A percentile compares a stretch with the other conserved stretches of the same genome.
These are phyloP conservation scores for Conger conger DNA, from an alignment of 2,113 vertebrate species.

Conservation along the genomic window DNA sequence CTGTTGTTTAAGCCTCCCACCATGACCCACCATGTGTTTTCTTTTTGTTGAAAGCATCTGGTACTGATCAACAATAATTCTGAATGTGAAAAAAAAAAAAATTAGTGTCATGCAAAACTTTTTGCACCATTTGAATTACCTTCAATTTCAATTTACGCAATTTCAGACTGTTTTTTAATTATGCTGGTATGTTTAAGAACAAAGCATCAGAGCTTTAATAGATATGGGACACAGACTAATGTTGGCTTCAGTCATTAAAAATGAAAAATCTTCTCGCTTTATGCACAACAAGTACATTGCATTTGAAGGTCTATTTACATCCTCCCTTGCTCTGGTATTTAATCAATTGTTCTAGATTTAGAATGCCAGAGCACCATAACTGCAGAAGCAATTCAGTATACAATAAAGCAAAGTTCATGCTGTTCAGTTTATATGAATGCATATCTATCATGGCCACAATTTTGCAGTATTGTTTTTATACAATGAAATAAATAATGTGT, in stretches of 20 bases:
- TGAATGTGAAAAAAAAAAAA: too few species aligned
- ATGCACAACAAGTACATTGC: not conserved
- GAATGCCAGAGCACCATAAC: not conserved
- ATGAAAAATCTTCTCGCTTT: not conserved
- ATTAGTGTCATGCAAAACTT: too few species aligned
- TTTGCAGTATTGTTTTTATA: not conserved
- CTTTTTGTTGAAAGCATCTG: too few species aligned
- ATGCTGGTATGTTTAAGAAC: too few species aligned
- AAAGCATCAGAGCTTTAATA: too few species aligned
- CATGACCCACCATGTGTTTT: too few species aligned
- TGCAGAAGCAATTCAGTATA: not conserved
- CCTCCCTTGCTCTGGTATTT: not conserved
- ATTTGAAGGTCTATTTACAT: not conserved
- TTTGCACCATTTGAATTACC: too few species aligned
- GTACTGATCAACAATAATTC: too few species aligned
- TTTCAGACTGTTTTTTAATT: too few species aligned
- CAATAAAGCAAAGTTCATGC: not conserved
- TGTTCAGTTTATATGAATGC: not conserved
- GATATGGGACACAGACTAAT: too few species aligned
- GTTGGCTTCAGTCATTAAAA: not conserved
- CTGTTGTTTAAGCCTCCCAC: too few species aligned
- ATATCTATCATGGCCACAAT: not conserved
- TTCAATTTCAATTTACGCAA: too few species aligned
- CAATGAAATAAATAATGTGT: not conserved
- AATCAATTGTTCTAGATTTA: not conserved